Percentiles rank a stretch among this genome's conserved stretches.
Conservation (phyloP, 2,113 vertebrate species). For the Fulica atra region DNA sequence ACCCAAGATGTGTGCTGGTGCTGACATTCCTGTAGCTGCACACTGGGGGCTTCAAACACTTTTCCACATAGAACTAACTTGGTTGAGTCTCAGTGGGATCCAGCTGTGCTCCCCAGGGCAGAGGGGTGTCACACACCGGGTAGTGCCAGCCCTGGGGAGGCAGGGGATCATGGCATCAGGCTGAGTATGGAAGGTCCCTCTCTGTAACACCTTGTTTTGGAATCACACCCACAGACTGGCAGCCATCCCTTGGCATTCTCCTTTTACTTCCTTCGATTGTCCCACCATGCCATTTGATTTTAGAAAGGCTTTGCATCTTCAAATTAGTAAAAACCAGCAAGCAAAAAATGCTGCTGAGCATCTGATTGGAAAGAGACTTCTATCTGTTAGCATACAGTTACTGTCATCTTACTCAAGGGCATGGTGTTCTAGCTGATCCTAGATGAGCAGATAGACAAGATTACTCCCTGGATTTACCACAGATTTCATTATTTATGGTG, state of each 20-base stretch:
- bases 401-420: neutral
- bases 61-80: neutral
- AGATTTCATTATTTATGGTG: constrained; percentile 31
- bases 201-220: neutral
- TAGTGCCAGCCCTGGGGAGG: neutral
- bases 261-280: neutral
- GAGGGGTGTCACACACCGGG: fast-evolving
- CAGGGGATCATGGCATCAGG: fast-evolving
- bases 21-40: neutral
- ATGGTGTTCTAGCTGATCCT: neutral
- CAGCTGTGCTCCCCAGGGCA: neutral
- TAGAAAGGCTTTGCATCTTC: neutral
- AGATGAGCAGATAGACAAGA: neutral
- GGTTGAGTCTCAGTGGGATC: neutral
- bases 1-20: neutral
- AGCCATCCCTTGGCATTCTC: neutral
- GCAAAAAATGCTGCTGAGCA: neutral
- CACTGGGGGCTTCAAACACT: neutral
- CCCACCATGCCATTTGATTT: neutral
- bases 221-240: neutral
- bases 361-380: neutral
- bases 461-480: constrained; percentile 1
- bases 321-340: neutral
- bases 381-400: neutral
- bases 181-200: neutral